phyloP scores from a whole-genome alignment of 2,888 invertebrate species.

The Allophyes oxyacanthae region DNA sequence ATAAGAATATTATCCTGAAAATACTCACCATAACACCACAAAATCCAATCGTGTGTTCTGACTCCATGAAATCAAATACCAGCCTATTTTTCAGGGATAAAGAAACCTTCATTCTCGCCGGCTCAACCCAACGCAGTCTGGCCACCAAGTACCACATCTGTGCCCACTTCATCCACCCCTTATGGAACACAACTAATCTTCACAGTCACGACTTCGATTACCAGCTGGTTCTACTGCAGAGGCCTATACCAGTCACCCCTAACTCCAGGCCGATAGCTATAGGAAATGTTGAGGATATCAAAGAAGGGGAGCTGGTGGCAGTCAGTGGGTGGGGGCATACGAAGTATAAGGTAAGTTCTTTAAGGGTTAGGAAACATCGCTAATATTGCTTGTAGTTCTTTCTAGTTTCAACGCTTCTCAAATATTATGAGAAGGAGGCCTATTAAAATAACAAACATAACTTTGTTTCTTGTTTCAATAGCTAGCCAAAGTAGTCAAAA shows the following conservation, averaged over 20 bases:
- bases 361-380: no score
- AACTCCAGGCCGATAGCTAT: slow-evolving; percentile 77
- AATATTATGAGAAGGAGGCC: no score
- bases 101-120: slow-evolving; percentile 71
- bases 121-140: slow-evolving; percentile 70
- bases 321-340: slow-evolving; percentile 83
- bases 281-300: slow-evolving; percentile 65
- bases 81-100: slow-evolving; percentile 62
- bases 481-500: no score
- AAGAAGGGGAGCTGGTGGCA: slow-evolving; percentile 62
- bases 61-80: not conserved
- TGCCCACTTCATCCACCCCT: slow-evolving; percentile 78
- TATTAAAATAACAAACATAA: no score
- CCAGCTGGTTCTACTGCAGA: slow-evolving; percentile 77
- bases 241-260: slow-evolving; percentile 69
- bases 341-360: slow-evolving; percentile 63
- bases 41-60: no score
- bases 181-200: slow-evolving; percentile 63
- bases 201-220: slow-evolving; percentile 80
- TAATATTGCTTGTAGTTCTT: no score
- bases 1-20: no score
- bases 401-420: no score
- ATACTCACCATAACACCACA: no score
- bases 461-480: no score
- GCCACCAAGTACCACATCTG: slow-evolving; percentile 70